A percentile compares a stretch with the other conserved stretches of the same genome.
These are phyloP conservation scores for Petrocephalus sullivani DNA, from an alignment of 2,797 vertebrate genomes.

Conservation along the genomic window DNA sequence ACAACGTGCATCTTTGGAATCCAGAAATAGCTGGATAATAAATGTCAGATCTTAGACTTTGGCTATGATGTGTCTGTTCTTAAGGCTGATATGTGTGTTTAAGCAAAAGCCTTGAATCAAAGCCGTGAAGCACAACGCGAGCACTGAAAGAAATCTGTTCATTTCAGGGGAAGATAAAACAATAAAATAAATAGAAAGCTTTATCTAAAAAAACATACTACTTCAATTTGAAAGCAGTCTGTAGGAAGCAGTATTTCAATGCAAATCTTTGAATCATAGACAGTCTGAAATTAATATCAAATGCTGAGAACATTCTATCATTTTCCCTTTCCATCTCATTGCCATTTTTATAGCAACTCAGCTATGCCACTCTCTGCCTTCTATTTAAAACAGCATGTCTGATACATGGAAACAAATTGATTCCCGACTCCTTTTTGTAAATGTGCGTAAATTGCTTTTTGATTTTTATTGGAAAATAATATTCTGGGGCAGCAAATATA, in stretches of 20 bases:
- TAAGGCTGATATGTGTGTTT: not conserved
- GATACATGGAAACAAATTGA: constrained; percentile 60
- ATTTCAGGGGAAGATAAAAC: constrained; percentile 1
- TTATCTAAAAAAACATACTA: not conserved
- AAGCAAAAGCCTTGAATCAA: not conserved
- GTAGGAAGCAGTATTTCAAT: not conserved
- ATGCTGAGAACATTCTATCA: not conserved
- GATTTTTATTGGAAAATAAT: constrained; percentile 51
- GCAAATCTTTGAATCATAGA: not conserved
- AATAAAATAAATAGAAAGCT: constrained; percentile 1
- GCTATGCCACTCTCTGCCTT: constrained; percentile 32
- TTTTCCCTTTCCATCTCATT: constrained; percentile 58
- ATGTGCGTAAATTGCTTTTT: constrained; percentile 59
- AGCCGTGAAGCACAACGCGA: not conserved
- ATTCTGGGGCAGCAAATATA: constrained; percentile 46
- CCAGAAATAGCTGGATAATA: not conserved
- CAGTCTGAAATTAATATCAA: not conserved
- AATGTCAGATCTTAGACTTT: not conserved
- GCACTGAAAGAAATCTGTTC: not conserved
- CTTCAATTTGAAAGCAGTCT: constrained; percentile 2
- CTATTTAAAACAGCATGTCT: constrained; percentile 61
- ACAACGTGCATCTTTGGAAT: not conserved
- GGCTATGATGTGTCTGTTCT: not conserved
- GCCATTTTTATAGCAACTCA: not conserved
- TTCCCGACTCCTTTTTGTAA: constrained; percentile 45